Base-by-base conservation (phyloP, 2,888 invertebrate species). In the Tortrix viridana region DNA sequence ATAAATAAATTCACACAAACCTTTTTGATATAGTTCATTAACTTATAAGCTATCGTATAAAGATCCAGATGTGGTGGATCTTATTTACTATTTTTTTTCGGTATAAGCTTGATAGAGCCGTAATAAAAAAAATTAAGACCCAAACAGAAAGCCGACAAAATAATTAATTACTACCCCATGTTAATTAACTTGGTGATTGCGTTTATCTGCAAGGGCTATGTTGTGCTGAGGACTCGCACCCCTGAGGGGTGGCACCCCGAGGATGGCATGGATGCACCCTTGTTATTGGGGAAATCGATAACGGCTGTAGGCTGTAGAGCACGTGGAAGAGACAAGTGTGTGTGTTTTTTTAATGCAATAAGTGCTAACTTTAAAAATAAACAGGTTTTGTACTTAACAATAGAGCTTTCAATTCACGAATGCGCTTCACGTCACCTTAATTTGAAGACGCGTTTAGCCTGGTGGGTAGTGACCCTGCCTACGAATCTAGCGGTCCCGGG, bases 231-330 rank as follows among this genome's bases (percentile, higher is more conserved):
- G 68, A 75, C 47, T 48, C 57, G 66, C 67, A 75, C 76, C 73
- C 67, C 67, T 60, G 48, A 67, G 64, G 78, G 80, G 80, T 71
- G 68, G 68, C 78, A 72, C 77, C 84, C 72, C 72, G n/a, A 60
- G 32, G 12, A 32, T 32, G 32, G 32, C 56, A 62, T 65, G 71
- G 60, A 64, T 53, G 69, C 75, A 75, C 77, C 73, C 67, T 67
- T 64, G 41, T 53, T 53, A 18, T 26, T 18, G 63, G 63, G 63
- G 53, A 43, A 9, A 47, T 56, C 56, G 37, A 5, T 58, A 5
- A 9, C 18, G 9, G 57, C 23, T 0, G 12, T 60, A 65, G 9
- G 57, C 23, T 0, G 12, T 60, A 65, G 7, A 55, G 23, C n/a
- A 41, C 3, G 1, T 46, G 47, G 52, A 65, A 56, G 60, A 18